These are phyloP conservation scores for Anniella stebbinsi DNA, from an alignment of 2,797 vertebrate species.

Conservation along the genomic window DNA sequence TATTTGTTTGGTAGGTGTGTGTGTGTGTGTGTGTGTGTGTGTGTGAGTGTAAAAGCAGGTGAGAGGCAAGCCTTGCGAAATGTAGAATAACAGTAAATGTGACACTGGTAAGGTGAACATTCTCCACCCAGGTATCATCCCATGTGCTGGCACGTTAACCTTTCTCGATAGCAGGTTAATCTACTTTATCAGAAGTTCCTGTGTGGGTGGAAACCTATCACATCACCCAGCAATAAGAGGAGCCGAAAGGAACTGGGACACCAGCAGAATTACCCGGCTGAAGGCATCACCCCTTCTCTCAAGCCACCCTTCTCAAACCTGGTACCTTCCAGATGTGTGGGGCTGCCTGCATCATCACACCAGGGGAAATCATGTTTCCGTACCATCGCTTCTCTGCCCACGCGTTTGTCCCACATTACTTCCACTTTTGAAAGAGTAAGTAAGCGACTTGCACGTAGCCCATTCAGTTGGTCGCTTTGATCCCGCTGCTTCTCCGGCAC, in stretches of 20 bases:
- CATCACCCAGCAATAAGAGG: background rate
- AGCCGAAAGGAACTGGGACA: background rate
- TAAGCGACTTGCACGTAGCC: too few species aligned
- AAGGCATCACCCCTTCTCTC: too few species aligned
- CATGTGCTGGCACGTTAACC: background rate
- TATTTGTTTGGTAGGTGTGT: background rate
- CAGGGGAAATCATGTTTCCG: too few species aligned
- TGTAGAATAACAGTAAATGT: background rate
- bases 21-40: background rate
- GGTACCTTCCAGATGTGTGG: background rate
- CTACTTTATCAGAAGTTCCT: constrained; percentile 13
- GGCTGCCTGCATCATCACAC: background rate
- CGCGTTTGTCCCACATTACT: too few species aligned
- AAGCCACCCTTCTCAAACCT: background rate
- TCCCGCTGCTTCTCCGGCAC: too few species aligned
- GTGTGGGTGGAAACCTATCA: background rate
- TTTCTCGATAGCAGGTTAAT: background rate
- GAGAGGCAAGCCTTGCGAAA: background rate
- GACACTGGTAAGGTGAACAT: background rate
- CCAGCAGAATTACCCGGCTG: background rate
- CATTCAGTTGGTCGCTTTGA: too few species aligned
- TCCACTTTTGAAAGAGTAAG: too few species aligned
- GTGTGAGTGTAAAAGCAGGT: background rate
- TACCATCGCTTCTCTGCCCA: too few species aligned
- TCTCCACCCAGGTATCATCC: background rate